These are phyloP conservation scores for Semnornis frantzii DNA, from an alignment of 2,113 vertebrate genomes.

Conservation along the genomic window DNA sequence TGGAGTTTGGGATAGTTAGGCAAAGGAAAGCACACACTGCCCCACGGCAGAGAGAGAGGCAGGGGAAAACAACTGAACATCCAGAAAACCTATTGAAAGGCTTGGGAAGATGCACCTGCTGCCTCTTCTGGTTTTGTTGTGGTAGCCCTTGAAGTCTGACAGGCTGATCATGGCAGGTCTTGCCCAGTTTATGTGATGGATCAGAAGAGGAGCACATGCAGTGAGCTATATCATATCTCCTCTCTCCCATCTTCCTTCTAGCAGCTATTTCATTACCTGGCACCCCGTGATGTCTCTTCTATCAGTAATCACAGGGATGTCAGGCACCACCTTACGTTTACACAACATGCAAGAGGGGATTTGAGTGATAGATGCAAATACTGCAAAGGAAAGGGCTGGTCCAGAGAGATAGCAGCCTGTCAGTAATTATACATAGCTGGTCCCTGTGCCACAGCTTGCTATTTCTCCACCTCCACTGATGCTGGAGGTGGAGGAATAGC, in stretches of 20 bases:
- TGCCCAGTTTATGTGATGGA: not conserved
- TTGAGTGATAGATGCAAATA: not conserved
- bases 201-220: rapidly evolving
- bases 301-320: not conserved
- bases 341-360: not conserved
- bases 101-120: not conserved
- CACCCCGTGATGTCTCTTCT: not conserved
- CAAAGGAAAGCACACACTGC: not conserved
- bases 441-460: not conserved
- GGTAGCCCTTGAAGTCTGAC: not conserved
- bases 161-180: not conserved
- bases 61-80: not conserved
- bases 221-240: not conserved
- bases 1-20: not conserved
- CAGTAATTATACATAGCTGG: rapidly evolving
- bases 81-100: not conserved
- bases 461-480: not conserved
- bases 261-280: not conserved
- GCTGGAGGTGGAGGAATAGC: not conserved
- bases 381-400: not conserved
- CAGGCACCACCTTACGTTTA: not conserved
- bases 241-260: not conserved
- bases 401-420: not conserved
- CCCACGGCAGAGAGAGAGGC: not conserved
- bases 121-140: not conserved